phyloP scores from a whole-genome alignment of 2,888 invertebrate species.

The Pseudanteris insignis region DNA sequence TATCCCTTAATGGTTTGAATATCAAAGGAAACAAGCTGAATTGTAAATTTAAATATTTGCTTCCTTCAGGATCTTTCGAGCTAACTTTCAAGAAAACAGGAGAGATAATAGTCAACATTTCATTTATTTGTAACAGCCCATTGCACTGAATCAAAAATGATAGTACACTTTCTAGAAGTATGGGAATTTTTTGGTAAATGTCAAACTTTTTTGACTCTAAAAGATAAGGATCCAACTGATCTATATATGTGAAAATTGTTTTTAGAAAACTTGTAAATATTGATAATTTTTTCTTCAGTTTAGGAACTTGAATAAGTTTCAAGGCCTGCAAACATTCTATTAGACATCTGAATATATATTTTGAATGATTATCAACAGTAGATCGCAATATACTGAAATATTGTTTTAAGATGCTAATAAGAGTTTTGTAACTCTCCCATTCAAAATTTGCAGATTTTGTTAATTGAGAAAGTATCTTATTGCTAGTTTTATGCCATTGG shows the following conservation, averaged over 20 bases:
- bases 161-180: not conserved
- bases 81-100: constrained; percentile 5
- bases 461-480: constrained; percentile 5
- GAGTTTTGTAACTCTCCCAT: constrained; percentile 4
- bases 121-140: not conserved
- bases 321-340: constrained; percentile 33
- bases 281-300: not conserved
- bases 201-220: not conserved
- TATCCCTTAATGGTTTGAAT: not conserved
- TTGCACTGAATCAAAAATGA: constrained; percentile 1
- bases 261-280: constrained; percentile 31
- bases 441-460: constrained; percentile 4
- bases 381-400: constrained; percentile 43
- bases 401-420: constrained; percentile 32
- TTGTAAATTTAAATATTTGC: not conserved
- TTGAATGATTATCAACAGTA: constrained; percentile 25
- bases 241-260: constrained; percentile 3
- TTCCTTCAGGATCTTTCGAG: not conserved
- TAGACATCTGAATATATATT: constrained; percentile 38
- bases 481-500: constrained; percentile 48
- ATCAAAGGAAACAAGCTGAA: not conserved
- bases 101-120: not conserved
- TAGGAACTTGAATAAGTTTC: not conserved
- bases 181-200: not conserved
- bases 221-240: not conserved